Base-by-base conservation (phyloP, 2,888 invertebrate species). In the Heliconius ethilla region DNA sequence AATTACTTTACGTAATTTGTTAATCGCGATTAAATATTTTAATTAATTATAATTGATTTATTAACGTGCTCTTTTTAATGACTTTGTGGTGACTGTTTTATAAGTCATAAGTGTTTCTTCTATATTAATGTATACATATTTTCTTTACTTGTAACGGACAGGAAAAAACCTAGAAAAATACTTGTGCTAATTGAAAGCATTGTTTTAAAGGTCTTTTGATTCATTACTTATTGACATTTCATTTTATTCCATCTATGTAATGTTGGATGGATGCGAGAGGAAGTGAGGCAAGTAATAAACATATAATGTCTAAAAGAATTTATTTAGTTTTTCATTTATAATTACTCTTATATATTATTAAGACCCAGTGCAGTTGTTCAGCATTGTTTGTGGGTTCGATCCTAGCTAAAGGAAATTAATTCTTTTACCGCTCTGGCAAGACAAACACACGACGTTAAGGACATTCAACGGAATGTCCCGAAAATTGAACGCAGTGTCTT, bases 1-100 rank as follows among this genome's bases (percentile, higher is more conserved):
- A 72, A 59, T 59, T 72, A 72, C 72, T 59, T 59, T 37, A 72
- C 33, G 37, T 72, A 72, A 72, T 72, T 55, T 59, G 72, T 72
- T 72, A 72, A 72, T 51, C 63, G 63, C 73, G 51, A 76, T 76
- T 72, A 76, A 55, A 76, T 63, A 65, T 62, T 73, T 37, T 29
- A 51, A 74, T 73, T 72, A 75, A 73, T 76, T 76, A 69, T 62
- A 62, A 66, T 45, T 73, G 59, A 72, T 62, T 33, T 72, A 70
- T 75, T 63, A 62, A 55, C 65, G 25, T 78, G 63, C 37, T 37
- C 55, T 25, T 33, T 55, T 59, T 59, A 59, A 59, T 33, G 29
- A 22, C n/a, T 72, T 70, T 9, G n/a, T 72, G 15, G 33, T 59
- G 13, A 72, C 13, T 25, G 11, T 72, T 55, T 72, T 59, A 72